Base-by-base conservation (phyloP, 2,113 vertebrate genomes). In the Nipponia nippon region DNA sequence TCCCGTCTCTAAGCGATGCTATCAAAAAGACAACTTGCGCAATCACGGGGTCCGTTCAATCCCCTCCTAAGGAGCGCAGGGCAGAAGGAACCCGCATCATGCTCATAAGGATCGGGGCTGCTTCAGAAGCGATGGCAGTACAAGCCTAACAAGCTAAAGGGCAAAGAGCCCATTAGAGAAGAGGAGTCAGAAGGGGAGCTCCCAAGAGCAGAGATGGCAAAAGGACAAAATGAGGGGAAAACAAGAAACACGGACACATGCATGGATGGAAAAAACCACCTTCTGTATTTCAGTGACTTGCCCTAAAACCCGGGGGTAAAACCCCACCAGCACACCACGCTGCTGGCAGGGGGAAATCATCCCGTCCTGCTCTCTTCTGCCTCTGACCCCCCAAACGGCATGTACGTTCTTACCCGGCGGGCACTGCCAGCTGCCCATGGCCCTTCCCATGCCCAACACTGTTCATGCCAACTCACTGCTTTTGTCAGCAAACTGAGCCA, bases 41-140 rank as follows among this genome's bases (percentile, higher is more conserved):
- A 72, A 72, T 4, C 42, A 4, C 59, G 29, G 55, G 29, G 22
- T 49, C 47, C 2, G 2, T 29, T 79, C 66, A 34, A 26, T 36
- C 26, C 17, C 49, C 34, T 52, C 30, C 67, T 1, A 1, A 53
- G 46, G 5, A 7, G 17, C 0, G 0, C 44, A 50, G 32, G 59
- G 38, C 62, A 53, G 49, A 70, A 27, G 34, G 26, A 81, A 47
- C 16, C 23, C 4, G 0, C 20, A 16, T 3, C 82, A 34, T 0
- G 0, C 17, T 59, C 27, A 0, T 30, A 30, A 67, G 40, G 34
- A 30, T 6, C 0, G 0, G 1, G 4, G 36, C 40, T 9, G 1
- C 58, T 56, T 32, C 67, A 12, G 19, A 44, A 84, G 75, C 11
- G 55, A 72, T 0, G 2, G 46, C 66, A 82, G 44, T 8, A 59